Percentiles rank a stretch among this genome's conserved stretches.
Evolutionary conservation across 2,888 invertebrate species (phyloP).

Genomic region (Syritta pipiens): DNA sequence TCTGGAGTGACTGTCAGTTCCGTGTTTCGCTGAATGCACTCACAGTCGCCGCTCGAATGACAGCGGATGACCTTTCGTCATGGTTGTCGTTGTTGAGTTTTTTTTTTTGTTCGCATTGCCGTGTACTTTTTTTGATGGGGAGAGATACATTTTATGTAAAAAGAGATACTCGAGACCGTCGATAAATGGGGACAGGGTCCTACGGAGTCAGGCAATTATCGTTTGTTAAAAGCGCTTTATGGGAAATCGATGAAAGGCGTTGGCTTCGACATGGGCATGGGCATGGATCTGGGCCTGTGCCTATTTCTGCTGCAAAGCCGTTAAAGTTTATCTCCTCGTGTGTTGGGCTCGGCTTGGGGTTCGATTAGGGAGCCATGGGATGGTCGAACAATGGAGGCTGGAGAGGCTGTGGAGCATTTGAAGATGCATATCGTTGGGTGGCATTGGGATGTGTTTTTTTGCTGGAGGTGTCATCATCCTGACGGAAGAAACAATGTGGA

Average conservation of each 20-base stretch:
- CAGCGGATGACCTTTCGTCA: conserved; percentile 46
- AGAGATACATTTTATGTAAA: conserved; percentile 11
- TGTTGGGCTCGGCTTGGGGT: too few relatives aligned
- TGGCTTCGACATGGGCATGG: too few relatives aligned
- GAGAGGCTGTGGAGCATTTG: too few relatives aligned
- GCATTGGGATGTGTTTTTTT: too few relatives aligned
- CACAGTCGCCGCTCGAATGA: background rate
- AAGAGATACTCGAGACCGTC: background rate
- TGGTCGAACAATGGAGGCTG: too few relatives aligned
- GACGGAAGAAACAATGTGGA: too few relatives aligned
- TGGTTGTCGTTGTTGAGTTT: conserved; percentile 22
- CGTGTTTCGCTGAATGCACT: conserved; percentile 1
- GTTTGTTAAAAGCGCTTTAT: conserved; percentile 27
- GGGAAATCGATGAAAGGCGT: conserved; percentile 19
- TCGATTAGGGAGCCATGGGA: too few relatives aligned
- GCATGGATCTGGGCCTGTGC: background rate
- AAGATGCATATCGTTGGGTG: too few relatives aligned
- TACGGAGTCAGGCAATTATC: conserved; percentile 36
- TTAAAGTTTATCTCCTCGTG: background rate
- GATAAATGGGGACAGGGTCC: conserved; percentile 29
- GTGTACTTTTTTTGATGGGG: conserved; percentile 12
- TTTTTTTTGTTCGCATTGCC: background rate
- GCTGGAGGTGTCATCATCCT: too few relatives aligned
- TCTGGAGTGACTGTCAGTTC: conserved; percentile 22
- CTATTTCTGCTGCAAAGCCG: background rate